Evolutionary conservation across 2,797 vertebrate species (phyloP).

Genomic region (Melanotaenia parkinsoni): DNA sequence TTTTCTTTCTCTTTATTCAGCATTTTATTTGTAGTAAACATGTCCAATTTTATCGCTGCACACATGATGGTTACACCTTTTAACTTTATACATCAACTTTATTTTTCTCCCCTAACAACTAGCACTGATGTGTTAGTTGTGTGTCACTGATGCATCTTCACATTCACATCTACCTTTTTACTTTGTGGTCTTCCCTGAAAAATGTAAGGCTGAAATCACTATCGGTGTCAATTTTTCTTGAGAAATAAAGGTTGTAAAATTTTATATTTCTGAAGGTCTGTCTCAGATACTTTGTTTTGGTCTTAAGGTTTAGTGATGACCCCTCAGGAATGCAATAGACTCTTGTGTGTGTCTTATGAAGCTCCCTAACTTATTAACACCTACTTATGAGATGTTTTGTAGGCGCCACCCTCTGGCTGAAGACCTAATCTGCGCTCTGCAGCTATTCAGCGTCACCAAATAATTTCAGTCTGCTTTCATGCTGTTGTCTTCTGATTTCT

Average conservation of each 20-base stretch:
- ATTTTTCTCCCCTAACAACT: too few relatives aligned
- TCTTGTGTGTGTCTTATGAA: constrained; percentile 33
- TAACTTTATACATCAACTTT: too few relatives aligned
- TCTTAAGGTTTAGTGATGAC: constrained; percentile 34
- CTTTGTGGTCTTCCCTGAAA: too few relatives aligned
- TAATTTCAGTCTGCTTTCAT: constrained; percentile 19
- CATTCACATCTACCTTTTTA: too few relatives aligned
- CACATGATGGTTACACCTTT: background rate
- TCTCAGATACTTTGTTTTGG: background rate
- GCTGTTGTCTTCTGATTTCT: background rate
- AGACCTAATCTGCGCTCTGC: constrained; percentile 45
- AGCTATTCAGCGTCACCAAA: constrained; percentile 7
- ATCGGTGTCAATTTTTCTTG: too few relatives aligned
- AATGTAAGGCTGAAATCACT: too few relatives aligned
- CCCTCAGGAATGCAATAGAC: constrained; percentile 31
- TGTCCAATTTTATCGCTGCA: background rate
- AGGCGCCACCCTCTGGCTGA: constrained; percentile 80
- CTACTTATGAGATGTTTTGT: constrained; percentile 61
- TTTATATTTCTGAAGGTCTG: constrained; percentile 14
- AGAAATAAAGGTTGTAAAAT: too few relatives aligned
- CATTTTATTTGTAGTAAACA: background rate
- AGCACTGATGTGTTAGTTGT: too few relatives aligned
- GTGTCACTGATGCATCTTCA: too few relatives aligned
- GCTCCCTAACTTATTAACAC: constrained; percentile 45
- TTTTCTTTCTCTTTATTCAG: background rate